Evolutionary conservation across 2,113 vertebrate genomes (phyloP), one percentile per base, ranked within the genome.

Genomic region (Trachemys scripta): DNA sequence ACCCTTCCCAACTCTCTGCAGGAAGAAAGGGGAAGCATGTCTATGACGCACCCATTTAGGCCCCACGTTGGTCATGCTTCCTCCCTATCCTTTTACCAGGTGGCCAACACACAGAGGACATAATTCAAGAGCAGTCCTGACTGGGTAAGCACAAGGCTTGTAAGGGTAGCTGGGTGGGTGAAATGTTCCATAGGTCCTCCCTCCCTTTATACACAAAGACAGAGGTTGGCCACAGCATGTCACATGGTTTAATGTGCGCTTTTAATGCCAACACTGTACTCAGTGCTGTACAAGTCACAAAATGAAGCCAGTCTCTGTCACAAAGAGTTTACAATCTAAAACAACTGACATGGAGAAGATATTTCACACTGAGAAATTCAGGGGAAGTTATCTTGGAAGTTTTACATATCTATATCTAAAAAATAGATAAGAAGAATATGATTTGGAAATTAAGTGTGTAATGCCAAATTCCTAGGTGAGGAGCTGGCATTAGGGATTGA

Each of bases 131-230:
- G 31, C 62, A 65, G 31, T 65, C 16, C 62, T 35, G 62, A 65
- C 7, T 59, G 57, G 57, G 57, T 29, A 31, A 59, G 9, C 19
- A 62, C 86, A 84, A 82, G 5, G 54, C 53, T 22, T 10, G 17
- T 4, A 79, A 62, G 9, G 84, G 62, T 75, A n/a, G 59, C 89
- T 87, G 50, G 7, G 29, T 56, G 2, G 79, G 35, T 1, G 51
- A 27, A 89, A 54, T 87, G 85, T 1, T 80, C 29, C 5, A 57
- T 83, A 82, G 0, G 0, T 50, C 14, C 45, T 59, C 59, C 22
- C 24, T 79, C 2, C 20, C n/a, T 94, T n/a, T 79, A 45, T 84
- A 17, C 79, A 62, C 10, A 19, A 65, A 65, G 62, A 65, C 7
- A 65, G 62, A 65, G 62, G 13, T 17, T 65, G 7, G 31, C 6